Base-by-base conservation (phyloP, 1,140 invertebrate species). In the Drosophila orena region DNA sequence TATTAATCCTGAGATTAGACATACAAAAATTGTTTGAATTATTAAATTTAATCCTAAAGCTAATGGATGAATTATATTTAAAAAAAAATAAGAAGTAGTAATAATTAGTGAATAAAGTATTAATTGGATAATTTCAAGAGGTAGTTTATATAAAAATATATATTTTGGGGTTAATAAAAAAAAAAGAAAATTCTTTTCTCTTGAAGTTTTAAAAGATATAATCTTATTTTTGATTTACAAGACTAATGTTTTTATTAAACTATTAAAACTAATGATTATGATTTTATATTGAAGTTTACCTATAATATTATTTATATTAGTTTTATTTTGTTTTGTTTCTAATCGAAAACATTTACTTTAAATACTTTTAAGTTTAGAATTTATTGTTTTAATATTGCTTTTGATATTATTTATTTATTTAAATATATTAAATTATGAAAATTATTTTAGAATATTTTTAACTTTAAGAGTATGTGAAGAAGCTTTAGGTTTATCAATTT, bases 21-120 rank as follows among this genome's bases (percentile, higher is more conserved):
- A 92, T 50, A 92, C 88, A 73, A 93, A 75, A 66, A 93, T 71
- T 38, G 93, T 93, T 93, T 93, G 93, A 34, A 92, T 77, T 80
- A 94, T 84, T 79, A 94, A 80, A 56, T 92, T 91, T 88, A 94
- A 79, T 74, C 93, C 93, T 92, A 93, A 92, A 24, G 92, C 92
- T 84, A 94, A 60, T 22, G 93, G 93, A 44, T 93, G 92, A 60
- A 92, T 93, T 84, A 93, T 73, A 85, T 92, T 92, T 60, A 93
- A 68, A 84, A 93, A 92, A 74, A 71, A 76, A 58, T 71, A 70
- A 47, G 72, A 64, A 35, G 52, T 57, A 49, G 89, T 62, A 60
- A 93, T 70, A 77, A 93, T 85, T 73, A 90, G 53, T 61, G 91
- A 72, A 30, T 66, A 76, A 53, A 76, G 4, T 80, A 91, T 85